Base-by-base conservation (phyloP, 2,888 invertebrate genomes). In the Heliconius aoede region DNA sequence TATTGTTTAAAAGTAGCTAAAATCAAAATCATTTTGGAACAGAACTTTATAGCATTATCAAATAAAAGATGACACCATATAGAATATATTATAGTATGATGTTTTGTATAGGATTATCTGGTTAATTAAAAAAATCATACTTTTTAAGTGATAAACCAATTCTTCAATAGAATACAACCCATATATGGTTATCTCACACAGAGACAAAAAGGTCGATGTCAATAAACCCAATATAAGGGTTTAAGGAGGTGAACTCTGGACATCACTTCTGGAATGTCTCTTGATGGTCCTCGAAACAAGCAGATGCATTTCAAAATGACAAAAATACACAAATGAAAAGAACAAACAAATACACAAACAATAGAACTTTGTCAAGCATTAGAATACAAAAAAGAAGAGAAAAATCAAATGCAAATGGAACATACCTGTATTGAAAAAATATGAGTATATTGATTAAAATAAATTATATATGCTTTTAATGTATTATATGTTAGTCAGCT, bases 31-130 rank as follows among this genome's bases (percentile, higher is more conserved):
- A 28, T 68, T 46, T 68, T 51, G 46, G n/a, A 51, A 51, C 15
- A 28, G 7, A 7, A 30, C 51, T 51, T 28, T 46, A n/a, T 26
- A 68, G 51, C 28, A 68, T 30, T 51, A 51, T 21, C 28, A 28
- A 26, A 28, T 46, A 21, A 28, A 68, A 18, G 26, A 26, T 28
- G 28, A 62, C 36, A n/a, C 36, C 36, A 58, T 74, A 64, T 75
- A 69, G 7, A 62, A n/a, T 24, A 58, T 58, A 55, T 21, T 28
- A 28, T 61, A 28, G n/a, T n/a, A n/a, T n/a, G n/a, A n/a, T 32
- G 32, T 32, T 32, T 32, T 67, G 36, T 58, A 40, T 60, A 18
- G 26, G 28, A 40, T 30, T 67, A 74, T 68, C 46, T 74, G 68
- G 5, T 46, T 18, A 46, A 18, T 26, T 74, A 21, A 8, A 30